Evolutionary conservation across 2,113 vertebrate genomes (phyloP), one percentile per base, ranked within the genome.

Genomic region (Pelmatolapia mariae): DNA sequence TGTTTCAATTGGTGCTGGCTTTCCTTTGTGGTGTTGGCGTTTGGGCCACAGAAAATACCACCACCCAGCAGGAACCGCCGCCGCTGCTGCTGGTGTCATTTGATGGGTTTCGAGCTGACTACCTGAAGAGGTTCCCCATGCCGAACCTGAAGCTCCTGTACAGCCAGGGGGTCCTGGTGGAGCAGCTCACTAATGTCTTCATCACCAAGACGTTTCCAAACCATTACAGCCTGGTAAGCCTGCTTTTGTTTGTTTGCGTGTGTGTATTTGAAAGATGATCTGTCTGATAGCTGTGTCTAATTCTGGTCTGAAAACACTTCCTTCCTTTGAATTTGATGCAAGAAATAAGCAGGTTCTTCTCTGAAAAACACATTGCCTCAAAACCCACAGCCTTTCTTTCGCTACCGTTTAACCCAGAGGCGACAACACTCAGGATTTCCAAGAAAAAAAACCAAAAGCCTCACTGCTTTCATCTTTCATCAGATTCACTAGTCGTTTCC

Each of bases 151-250:
- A 95, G 91, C 95, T 91, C 76, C 93, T 97, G 52, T 98, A 98
- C 92, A 92, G 95, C 50, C 96, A 97, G 10, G 99, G 99, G 3
- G 96, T 99, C 52, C 95, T 98, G 61, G 98, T 99, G 36, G 97
- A 97, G 90, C 90, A 98, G 15, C 95, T 99, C 78, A 96, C 81
- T 6, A 99, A 99, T 29, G 92, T 97, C 88, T 99, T 99, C 80
- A 96, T 98, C 95, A 99, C 99, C 79, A 99, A 99, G 95, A 99
- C 98, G 0, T 99, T 99, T 92, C 98, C 99, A 50, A 99, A 99
- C 94, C 99, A 99, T 93, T 99, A 99, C 45, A 98, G 97, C 87
- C 97, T 99, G 85, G 98, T 95, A 13, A 79, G 56, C 31, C 59
- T 63, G 16, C 59, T 63, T 63, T 36, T 63, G 31, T 63, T n/a